A percentile compares a stretch with the other conserved stretches of the same genome.
These are phyloP conservation scores for Eupelmus urozonus DNA, from an alignment of 2,888 invertebrate species.

Conservation along the genomic window DNA sequence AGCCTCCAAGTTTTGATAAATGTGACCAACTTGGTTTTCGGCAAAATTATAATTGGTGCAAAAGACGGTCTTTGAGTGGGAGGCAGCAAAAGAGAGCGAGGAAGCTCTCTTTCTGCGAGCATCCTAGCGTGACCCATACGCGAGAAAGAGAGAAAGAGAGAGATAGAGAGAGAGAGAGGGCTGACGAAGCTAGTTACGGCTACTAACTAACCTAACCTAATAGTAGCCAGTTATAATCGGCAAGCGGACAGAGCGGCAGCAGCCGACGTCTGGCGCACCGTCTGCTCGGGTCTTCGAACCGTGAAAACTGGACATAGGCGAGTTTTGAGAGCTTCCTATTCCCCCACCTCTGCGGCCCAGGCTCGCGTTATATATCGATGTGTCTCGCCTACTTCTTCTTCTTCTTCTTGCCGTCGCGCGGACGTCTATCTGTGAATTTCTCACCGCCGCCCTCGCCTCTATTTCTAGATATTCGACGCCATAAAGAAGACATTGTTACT, in stretches of 20 bases:
- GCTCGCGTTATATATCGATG: slow-evolving; percentile 48
- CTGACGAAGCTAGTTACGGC: slow-evolving; percentile 51
- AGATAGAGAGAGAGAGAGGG: slow-evolving; percentile 45
- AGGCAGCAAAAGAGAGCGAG: background rate
- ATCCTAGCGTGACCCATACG: slow-evolving; percentile 52
- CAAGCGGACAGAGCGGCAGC: too few species aligned
- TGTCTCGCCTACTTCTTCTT: slow-evolving; percentile 26
- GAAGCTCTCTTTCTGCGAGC: background rate
- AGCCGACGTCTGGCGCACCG: slow-evolving; percentile 65
- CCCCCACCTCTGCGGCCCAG: slow-evolving; percentile 22
- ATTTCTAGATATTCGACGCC: slow-evolving; percentile 47
- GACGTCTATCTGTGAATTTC: slow-evolving; percentile 10
- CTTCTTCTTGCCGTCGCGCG: background rate
- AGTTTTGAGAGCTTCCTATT: slow-evolving; percentile 21
- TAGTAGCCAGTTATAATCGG: slow-evolving; percentile 64
- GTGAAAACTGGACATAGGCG: slow-evolving; percentile 61
- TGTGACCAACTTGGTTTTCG: slow-evolving; percentile 31
- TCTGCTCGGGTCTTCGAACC: slow-evolving; percentile 66
- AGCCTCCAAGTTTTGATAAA: too few species aligned
- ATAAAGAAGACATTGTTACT: slow-evolving; percentile 54
- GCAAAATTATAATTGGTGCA: slow-evolving; percentile 42
- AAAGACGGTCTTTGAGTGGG: background rate
- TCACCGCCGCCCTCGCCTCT: slow-evolving; percentile 31
- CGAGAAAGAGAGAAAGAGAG: slow-evolving; percentile 18
- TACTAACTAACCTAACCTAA: slow-evolving; percentile 57